Evolutionary conservation across 2,888 invertebrate species (phyloP).

Genomic region (Rhorus exstirpatorius): DNA sequence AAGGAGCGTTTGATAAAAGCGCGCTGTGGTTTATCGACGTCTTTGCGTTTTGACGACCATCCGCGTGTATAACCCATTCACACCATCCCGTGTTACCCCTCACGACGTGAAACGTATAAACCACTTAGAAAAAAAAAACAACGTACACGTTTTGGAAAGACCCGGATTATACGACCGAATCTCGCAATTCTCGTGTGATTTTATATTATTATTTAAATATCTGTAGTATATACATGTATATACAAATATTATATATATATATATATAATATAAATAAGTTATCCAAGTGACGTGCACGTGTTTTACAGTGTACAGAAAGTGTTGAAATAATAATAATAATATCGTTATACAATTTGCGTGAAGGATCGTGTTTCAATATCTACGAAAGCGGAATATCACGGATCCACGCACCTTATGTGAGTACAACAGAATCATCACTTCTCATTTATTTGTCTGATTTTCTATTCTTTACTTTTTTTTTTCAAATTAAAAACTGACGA

Average conservation of each 20-base stretch:
- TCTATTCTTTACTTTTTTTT: conserved; percentile 13
- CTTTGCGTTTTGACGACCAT: conserved; percentile 48
- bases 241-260: conserved; percentile 47
- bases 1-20: conserved; percentile 17
- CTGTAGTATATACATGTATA: conserved; percentile 34
- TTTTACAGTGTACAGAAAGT: conserved; percentile 75
- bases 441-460: conserved; percentile 3
- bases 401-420: conserved; percentile 79
- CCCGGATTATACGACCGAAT: conserved; percentile 24
- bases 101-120: not conserved
- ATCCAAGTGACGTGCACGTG: conserved; percentile 76
- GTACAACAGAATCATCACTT: conserved; percentile 67
- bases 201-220: conserved; percentile 29
- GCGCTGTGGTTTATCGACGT: conserved; percentile 62
- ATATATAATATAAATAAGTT: conserved; percentile 37
- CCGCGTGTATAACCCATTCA: conserved; percentile 49
- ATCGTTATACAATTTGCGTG: conserved; percentile 53
- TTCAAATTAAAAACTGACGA: too few species aligned
- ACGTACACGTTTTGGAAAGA: conserved; percentile 7
- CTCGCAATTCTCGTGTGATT: conserved; percentile 51
- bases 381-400: conserved; percentile 73
- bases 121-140: conserved; percentile 1
- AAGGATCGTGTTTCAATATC: conserved; percentile 51
- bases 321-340: conserved; percentile 65
- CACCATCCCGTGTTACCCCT: not conserved